These are phyloP conservation scores for Aleiodes leptofemur DNA, from an alignment of 2,888 invertebrate genomes.

Conservation along the genomic window DNA sequence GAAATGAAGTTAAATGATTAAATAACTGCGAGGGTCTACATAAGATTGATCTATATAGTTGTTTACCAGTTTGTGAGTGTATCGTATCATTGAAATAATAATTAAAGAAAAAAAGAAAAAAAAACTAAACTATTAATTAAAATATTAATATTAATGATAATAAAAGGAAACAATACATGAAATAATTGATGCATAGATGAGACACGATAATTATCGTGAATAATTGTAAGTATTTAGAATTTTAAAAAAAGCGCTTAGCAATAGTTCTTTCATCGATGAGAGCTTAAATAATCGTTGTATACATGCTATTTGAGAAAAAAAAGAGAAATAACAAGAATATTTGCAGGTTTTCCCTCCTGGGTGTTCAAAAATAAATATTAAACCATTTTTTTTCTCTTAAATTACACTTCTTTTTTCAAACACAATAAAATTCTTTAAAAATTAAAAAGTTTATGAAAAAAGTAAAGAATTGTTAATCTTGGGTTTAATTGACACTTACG, in stretches of 20 bases:
- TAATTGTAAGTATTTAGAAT: conserved; percentile 41
- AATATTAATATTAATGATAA: conserved; percentile 47
- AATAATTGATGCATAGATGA: conserved; percentile 27
- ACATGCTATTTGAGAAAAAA: conserved; percentile 51
- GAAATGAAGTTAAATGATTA: conserved; percentile 14
- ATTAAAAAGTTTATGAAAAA: too few relatives aligned
- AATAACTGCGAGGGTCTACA: conserved; percentile 44
- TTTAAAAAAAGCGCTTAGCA: conserved; percentile 46
- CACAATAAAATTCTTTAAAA: background rate
- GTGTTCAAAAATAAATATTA: conserved; percentile 12
- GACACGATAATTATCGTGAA: conserved; percentile 25
- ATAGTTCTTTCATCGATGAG: conserved; percentile 55
- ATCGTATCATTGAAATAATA: conserved; percentile 48
- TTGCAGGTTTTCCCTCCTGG: conserved; percentile 21
- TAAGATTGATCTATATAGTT: conserved; percentile 50
- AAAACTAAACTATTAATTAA: conserved; percentile 37
- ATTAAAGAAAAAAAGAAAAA: conserved; percentile 33
- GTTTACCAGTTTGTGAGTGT: conserved; percentile 55
- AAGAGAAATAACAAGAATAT: conserved; percentile 3
- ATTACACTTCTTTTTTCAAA: background rate
- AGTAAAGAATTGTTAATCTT: too few relatives aligned
- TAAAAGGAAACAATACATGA: conserved; percentile 44
- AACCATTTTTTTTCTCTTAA: background rate
- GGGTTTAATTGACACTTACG: too few relatives aligned
- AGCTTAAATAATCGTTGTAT: conserved; percentile 53